Evolutionary conservation across 2,888 invertebrate genomes (phyloP).

Genomic region (Cosmia trapezina): DNA sequence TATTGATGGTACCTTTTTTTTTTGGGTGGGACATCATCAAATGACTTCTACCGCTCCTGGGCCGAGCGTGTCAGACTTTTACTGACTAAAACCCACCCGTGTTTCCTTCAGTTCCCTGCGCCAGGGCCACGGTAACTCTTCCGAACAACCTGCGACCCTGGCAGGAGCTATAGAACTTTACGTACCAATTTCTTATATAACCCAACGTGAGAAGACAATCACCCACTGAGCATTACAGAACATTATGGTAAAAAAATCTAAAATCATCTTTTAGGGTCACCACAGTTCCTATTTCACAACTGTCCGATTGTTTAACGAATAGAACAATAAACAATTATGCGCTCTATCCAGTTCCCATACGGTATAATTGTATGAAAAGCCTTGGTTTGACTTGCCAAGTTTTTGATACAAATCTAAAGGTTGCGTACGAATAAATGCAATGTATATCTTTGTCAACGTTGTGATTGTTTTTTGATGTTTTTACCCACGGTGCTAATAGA

Average conservation of each 20-base stretch:
- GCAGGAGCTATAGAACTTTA: not conserved
- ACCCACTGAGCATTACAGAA: conserved; percentile 16
- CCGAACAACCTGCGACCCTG: too few relatives aligned
- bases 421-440: conserved; percentile 76
- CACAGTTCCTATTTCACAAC: conserved; percentile 76
- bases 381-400: conserved; percentile 80
- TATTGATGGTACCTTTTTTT: too few relatives aligned
- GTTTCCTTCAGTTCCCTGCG: too few relatives aligned
- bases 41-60: too few relatives aligned
- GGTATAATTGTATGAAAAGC: conserved; percentile 81
- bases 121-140: too few relatives aligned
- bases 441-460: conserved; percentile 64
- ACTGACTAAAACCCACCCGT: too few relatives aligned
- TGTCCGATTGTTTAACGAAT: conserved; percentile 72
- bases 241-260: conserved; percentile 43
- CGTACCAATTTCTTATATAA: conserved; percentile 30
- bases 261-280: conserved; percentile 62
- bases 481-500: conserved; percentile 57
- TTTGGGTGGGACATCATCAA: too few relatives aligned
- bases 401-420: conserved; percentile 84
- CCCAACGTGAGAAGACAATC: conserved; percentile 23
- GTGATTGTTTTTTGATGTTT: conserved; percentile 57
- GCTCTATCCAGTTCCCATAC: conserved; percentile 80
- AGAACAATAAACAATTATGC: conserved; percentile 84
- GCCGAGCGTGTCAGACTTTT: too few relatives aligned